phyloP scores from a whole-genome alignment of 2,888 invertebrate species.

The Xanthostigma xanthostigma region DNA sequence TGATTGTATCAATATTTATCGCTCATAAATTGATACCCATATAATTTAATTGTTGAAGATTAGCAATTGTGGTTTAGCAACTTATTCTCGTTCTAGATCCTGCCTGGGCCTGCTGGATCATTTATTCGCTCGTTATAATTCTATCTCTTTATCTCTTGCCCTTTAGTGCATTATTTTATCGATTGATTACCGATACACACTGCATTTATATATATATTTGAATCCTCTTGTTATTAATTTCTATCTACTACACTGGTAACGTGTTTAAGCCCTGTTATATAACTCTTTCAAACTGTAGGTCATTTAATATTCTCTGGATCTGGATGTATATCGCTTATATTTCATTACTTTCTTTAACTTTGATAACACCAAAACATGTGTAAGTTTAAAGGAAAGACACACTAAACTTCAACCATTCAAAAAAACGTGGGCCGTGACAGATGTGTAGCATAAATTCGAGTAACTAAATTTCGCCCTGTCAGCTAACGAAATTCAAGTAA shows the following conservation, averaged over 20 bases:
- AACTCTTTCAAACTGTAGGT: too few relatives aligned
- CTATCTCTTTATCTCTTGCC: slow-evolving; percentile 9
- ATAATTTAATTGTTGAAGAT: neutral
- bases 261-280: neutral
- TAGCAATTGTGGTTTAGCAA: neutral
- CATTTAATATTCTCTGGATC: too few relatives aligned
- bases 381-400: too few relatives aligned
- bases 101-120: slow-evolving; percentile 26
- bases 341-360: too few relatives aligned
- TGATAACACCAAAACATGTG: too few relatives aligned
- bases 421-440: too few relatives aligned
- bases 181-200: neutral
- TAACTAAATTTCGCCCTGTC: too few relatives aligned
- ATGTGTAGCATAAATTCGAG: too few relatives aligned
- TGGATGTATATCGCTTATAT: too few relatives aligned
- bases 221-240: neutral
- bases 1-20: too few relatives aligned
- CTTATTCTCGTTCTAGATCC: slow-evolving; percentile 21
- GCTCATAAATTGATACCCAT: neutral
- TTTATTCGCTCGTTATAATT: slow-evolving; percentile 20
- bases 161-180: slow-evolving; percentile 1
- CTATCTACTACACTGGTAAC: neutral
- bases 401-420: too few relatives aligned
- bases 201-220: neutral
- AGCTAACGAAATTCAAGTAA: too few relatives aligned